These are phyloP conservation scores for Sternotherus odoratus DNA, from an alignment of 2,797 vertebrate species.

Conservation along the genomic window DNA sequence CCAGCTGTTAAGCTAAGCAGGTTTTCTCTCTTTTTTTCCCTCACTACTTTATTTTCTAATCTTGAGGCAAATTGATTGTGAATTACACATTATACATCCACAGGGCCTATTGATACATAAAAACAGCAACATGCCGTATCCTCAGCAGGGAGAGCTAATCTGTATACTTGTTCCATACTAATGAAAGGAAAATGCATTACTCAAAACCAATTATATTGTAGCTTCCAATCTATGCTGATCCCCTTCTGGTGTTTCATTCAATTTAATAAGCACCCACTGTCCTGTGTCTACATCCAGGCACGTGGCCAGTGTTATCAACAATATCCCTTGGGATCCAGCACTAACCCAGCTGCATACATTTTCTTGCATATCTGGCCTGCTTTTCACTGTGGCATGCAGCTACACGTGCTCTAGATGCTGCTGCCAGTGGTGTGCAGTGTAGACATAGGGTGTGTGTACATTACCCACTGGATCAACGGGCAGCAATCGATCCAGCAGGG, in stretches of 20 bases:
- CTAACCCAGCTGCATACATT: background rate
- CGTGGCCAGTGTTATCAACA: background rate
- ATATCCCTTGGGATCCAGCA: background rate
- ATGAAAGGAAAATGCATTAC: background rate
- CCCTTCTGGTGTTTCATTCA: background rate
- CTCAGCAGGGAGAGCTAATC: background rate
- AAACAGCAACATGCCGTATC: accelerated
- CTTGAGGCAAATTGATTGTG: background rate
- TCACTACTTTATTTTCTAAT: background rate
- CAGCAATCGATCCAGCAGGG: too few relatives aligned
- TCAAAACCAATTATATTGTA: accelerated
- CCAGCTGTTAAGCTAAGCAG: background rate
- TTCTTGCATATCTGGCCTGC: background rate
- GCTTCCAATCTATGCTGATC: background rate
- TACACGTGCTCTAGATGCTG: background rate
- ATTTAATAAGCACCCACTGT: background rate
- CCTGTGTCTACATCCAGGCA: background rate
- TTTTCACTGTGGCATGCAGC: background rate
- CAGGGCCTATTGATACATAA: accelerated
- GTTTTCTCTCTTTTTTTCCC: background rate
- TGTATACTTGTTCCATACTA: accelerated
- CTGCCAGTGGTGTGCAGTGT: background rate
- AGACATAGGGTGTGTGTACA: background rate
- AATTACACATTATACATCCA: background rate
- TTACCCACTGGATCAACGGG: too few relatives aligned